A percentile compares a stretch with the other conserved stretches of the same genome.
Conservation (phyloP, 1,140 invertebrate genomes). For the Lasioglossum albipes region DNA sequence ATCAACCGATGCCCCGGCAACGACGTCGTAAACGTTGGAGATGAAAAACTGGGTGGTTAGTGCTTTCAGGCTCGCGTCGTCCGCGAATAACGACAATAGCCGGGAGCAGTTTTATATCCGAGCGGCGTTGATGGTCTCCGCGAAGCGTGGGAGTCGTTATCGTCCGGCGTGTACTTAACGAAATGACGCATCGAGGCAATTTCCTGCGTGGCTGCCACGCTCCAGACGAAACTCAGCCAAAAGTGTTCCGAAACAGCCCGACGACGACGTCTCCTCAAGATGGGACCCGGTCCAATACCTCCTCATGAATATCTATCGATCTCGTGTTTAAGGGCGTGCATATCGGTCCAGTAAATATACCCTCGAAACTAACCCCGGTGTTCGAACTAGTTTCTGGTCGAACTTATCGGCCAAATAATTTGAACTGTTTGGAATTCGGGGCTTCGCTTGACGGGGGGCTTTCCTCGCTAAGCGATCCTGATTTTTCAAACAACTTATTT, state of each 20-base stretch:
- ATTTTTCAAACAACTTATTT: too few relatives aligned
- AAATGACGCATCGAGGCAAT: slow-evolving; percentile 14
- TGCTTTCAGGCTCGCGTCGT: background rate
- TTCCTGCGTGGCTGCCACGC: slow-evolving; percentile 1
- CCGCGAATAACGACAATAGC: background rate
- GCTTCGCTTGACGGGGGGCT: too few relatives aligned
- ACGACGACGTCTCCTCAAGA: too few relatives aligned
- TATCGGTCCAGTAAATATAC: too few relatives aligned
- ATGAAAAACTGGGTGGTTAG: background rate
- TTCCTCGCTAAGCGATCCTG: too few relatives aligned
- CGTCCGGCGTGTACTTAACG: background rate
- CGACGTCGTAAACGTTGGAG: background rate
- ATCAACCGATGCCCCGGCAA: background rate
- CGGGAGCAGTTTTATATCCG: background rate
- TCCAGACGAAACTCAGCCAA: slow-evolving; percentile 4
- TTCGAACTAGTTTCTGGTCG: too few relatives aligned
- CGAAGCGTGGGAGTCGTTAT: background rate
- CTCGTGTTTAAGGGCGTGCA: too few relatives aligned
- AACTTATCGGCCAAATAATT: too few relatives aligned
- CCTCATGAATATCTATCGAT: too few relatives aligned
- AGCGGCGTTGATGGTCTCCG: background rate
- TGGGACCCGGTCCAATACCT: too few relatives aligned
- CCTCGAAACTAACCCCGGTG: too few relatives aligned
- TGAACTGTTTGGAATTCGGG: too few relatives aligned
- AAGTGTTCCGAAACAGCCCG: background rate